These are phyloP conservation scores for Caenorhabditis remanei DNA, from an alignment of 1,140 invertebrate species.

Conservation along the genomic window DNA sequence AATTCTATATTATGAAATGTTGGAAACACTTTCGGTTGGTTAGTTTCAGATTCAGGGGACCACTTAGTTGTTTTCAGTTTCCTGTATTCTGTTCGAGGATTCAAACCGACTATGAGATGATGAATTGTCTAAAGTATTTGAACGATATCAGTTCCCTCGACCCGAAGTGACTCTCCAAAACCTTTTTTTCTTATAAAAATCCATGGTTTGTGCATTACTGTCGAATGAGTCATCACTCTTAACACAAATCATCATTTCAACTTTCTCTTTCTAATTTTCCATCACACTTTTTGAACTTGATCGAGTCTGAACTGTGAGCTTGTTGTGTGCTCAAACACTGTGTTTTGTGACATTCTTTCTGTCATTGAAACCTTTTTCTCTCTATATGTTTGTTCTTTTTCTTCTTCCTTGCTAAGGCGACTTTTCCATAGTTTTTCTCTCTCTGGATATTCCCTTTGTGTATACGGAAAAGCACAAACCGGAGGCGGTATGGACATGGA, in stretches of 20 bases:
- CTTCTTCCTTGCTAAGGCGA: background rate
- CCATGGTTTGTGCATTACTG: too few relatives aligned
- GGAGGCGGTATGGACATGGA: background rate
- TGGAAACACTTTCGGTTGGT: too few relatives aligned
- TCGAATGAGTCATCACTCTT: too few relatives aligned
- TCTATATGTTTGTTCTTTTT: conserved; percentile 22
- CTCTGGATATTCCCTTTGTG: background rate
- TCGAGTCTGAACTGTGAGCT: conserved; percentile 10
- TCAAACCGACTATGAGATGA: too few relatives aligned
- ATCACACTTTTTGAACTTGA: conserved; percentile 1
- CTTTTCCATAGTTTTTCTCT: background rate
- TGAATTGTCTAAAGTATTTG: too few relatives aligned
- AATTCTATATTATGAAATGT: background rate
- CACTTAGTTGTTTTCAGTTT: too few relatives aligned
- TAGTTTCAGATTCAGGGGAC: too few relatives aligned
- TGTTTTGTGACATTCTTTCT: conserved; percentile 15
- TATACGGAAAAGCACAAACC: background rate
- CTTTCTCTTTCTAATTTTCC: background rate
- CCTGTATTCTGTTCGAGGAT: too few relatives aligned
- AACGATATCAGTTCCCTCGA: too few relatives aligned
- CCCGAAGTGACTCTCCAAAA: too few relatives aligned
- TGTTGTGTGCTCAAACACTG: conserved; percentile 21
- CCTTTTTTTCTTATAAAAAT: too few relatives aligned
- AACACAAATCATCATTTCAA: background rate
- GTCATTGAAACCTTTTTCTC: conserved; percentile 14